Evolutionary conservation across 2,113 vertebrate genomes (phyloP), one percentile per base, ranked within the genome.

Genomic region (Macquaria ambigua): DNA sequence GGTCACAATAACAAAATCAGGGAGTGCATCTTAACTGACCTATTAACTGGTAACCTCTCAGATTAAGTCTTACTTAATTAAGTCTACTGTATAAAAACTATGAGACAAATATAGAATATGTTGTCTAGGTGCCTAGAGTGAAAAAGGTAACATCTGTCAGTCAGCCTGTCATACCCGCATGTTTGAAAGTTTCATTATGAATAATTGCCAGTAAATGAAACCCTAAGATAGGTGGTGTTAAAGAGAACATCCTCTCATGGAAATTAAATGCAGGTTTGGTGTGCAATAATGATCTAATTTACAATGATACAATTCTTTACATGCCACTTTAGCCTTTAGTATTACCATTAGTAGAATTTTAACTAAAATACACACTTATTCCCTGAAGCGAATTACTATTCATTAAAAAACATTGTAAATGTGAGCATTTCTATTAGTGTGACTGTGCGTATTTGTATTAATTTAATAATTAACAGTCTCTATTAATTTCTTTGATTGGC

Each of bases 181-280:
- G 64, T 79, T 5, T 82, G 68, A 75, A 79, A 86, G 61, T 92
- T 90, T 89, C 72, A 62, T 25, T 70, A 72, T 89, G 63, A 90
- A 52, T 70, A 78, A 83, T 63, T 37, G 7, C 23, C 59, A 55
- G n/a, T 67, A 64, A 48, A 62, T 68, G 21, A 90, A 76, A 41
- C 76, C 28, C 59, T 16, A 43, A 77, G 46, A 48, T 34, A 48
- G 0, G 6, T 15, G 31, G 15, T n/a, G 48, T 85, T 74, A 70
- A 53, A 52, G 21, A 21, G 37, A 77, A 25, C 28, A 61, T 58
- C 28, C 34, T 78, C n/a, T 73, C 21, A 39, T 18, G 15, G n/a
- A 79, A 91, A 82, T 75, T 4, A 77, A 82, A 80, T 12, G n/a
- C 34, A 46, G 4, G 20, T 86, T 74, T 77, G 2, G 12, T 79